These are phyloP conservation scores for Drosophila nr. fundita DNA, from an alignment of 2,888 invertebrate genomes.

Conservation along the genomic window DNA sequence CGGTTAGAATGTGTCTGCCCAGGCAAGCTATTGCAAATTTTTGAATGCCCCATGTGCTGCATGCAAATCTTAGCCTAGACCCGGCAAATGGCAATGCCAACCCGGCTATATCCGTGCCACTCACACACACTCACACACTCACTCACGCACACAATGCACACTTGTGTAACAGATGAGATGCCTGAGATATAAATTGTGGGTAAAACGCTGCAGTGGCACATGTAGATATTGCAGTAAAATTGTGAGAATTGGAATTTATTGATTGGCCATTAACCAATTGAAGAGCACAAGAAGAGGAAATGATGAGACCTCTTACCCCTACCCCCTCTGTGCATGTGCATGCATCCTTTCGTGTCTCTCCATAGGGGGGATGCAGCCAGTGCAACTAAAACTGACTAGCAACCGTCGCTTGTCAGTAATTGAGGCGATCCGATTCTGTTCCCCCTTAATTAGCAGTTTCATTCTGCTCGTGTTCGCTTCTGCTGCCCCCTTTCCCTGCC, in stretches of 20 bases:
- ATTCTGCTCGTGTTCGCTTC: conserved; percentile 12
- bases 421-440: conserved; percentile 44
- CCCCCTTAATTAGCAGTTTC: conserved; percentile 61
- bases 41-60: conserved; percentile 72
- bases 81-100: conserved; percentile 66
- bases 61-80: conserved; percentile 74
- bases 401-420: conserved; percentile 48
- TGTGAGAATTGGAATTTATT: conserved; percentile 82
- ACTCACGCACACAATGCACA: conserved; percentile 18
- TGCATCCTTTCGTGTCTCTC: background rate
- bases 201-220: conserved; percentile 72
- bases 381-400: conserved; percentile 16
- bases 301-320: background rate
- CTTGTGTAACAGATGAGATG: conserved; percentile 80
- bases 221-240: conserved; percentile 82
- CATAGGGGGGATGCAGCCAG: background rate
- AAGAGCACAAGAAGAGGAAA: conserved; percentile 46
- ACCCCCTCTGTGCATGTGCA: background rate
- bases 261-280: conserved; percentile 83
- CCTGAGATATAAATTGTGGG: conserved; percentile 76
- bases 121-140: conserved; percentile 27
- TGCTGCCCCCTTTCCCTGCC: background rate
- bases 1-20: conserved; percentile 24
- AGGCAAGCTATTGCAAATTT: conserved; percentile 65
- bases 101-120: conserved; percentile 32